Evolutionary conservation across 1,140 invertebrate species (phyloP), one percentile per base, ranked within the genome.

Genomic region (Halesus radiatus): DNA sequence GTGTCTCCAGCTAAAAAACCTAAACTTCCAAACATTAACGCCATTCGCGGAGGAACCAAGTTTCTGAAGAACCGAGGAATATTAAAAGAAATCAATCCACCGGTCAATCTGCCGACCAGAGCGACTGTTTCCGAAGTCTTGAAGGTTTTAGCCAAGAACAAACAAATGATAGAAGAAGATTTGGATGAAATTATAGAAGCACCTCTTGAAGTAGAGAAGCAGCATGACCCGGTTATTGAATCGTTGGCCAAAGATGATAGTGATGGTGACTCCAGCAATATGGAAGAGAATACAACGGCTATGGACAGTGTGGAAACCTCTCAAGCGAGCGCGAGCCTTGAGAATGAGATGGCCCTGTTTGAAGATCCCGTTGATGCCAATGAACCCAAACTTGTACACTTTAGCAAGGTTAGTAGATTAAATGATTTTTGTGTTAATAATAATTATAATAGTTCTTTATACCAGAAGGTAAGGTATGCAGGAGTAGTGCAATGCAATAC

Each of bases 331-430:
- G 56, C 16, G 70, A 60, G 72, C 29, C n/a, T 4, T 18, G 53
- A 73, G 58, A 79, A 73, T 45, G 77, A 81, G 23, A 15, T 79
- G 3, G 77, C 73, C 15, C 58, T 83, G 6, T 83, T 83, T 64
- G 82, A 83, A 52, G 80, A 83, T 78, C 78, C 75, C 1, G 15
- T 73, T 5, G 26, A 52, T 16, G 68, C 18, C 18, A 50, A 72
- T 75, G 77, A 81, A 53, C 62, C 74, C 18, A 78, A 77, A 29
- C 16, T 83, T 66, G 74, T 80, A 3, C 82, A 83, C 72, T 77
- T 66, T 37, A 77, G 22, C 58, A 81, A 81, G 60, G 82, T 83
- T 29, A 60, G 74, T 66, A 13, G 37, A 45, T 45, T 45, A 13
- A 45, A 45, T 13, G 10, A 45, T 45, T 45, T 45, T 45, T 45